Evolutionary conservation across 1,140 invertebrate species (phyloP).

Genomic region (Antheraea pernyi): DNA sequence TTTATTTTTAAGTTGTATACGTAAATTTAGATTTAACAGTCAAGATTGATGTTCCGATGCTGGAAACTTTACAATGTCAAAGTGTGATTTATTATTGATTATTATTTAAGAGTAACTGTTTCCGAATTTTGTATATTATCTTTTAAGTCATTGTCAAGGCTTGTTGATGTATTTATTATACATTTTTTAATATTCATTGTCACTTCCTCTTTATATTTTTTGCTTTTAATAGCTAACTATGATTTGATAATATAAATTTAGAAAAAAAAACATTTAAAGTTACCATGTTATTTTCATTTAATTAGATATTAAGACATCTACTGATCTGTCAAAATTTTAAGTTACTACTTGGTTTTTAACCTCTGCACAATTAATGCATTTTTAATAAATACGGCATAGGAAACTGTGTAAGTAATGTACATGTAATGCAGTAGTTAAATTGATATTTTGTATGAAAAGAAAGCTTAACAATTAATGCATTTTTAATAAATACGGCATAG

Average conservation of each 20-base stretch:
- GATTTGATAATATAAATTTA: background rate
- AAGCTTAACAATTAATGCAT: background rate
- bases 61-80: conserved; percentile 76
- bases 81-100: conserved; percentile 76
- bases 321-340: conserved; percentile 15
- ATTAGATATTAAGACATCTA: conserved; percentile 15
- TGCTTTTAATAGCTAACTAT: too few species aligned
- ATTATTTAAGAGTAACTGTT: conserved; percentile 35
- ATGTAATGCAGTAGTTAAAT: background rate
- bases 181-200: background rate
- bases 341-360: background rate
- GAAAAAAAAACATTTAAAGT: conserved; percentile 15
- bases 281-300: conserved; percentile 25
- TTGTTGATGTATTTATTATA: conserved; percentile 24
- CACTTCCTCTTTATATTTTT: background rate
- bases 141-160: conserved; percentile 66
- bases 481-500: background rate
- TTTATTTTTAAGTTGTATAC: conserved; percentile 62
- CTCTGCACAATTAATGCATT: background rate
- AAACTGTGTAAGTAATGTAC: background rate
- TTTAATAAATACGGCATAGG: background rate
- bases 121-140: conserved; percentile 53
- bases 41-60: conserved; percentile 70
- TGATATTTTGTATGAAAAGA: background rate
- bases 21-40: conserved; percentile 61